These are phyloP conservation scores for Apis dorsata DNA, from an alignment of 1,140 invertebrate genomes.

Conservation along the genomic window DNA sequence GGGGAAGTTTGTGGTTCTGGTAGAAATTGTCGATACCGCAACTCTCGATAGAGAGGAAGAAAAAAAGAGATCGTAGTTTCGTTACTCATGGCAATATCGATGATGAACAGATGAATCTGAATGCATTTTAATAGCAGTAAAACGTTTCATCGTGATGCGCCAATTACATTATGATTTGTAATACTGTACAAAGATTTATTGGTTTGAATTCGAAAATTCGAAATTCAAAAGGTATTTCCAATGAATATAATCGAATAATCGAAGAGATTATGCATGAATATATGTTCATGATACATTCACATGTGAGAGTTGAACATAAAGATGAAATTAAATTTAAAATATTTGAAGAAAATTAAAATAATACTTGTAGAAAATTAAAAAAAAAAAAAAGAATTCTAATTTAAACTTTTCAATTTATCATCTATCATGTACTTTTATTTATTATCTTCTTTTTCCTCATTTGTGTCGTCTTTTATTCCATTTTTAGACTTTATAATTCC, in stretches of 20 bases:
- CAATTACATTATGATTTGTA: conserved; percentile 8
- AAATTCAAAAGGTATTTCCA: neutral
- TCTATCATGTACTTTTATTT: neutral
- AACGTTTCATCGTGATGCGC: neutral
- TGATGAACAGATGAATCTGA: conserved; percentile 2
- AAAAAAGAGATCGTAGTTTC: conserved; percentile 13
- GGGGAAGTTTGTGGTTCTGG: conserved; percentile 19
- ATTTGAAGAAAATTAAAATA: too few relatives aligned
- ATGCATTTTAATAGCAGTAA: neutral
- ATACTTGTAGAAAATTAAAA: too few relatives aligned
- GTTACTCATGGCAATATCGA: conserved; percentile 15
- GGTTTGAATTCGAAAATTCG: neutral
- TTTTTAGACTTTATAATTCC: neutral
- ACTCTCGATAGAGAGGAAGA: conserved; percentile 20
- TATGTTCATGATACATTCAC: too few relatives aligned
- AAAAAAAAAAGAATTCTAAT: too few relatives aligned
- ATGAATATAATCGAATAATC: neutral
- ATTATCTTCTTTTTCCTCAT: neutral
- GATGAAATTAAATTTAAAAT: too few relatives aligned
- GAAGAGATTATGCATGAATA: too few relatives aligned
- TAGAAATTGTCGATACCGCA: conserved; percentile 45
- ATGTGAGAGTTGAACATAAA: too few relatives aligned
- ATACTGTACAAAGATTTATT: neutral
- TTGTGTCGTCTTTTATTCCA: neutral
- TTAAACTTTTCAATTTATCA: neutral